Conservation (phyloP, 1,140 invertebrate genomes). For the Helicoverpa zea region DNA sequence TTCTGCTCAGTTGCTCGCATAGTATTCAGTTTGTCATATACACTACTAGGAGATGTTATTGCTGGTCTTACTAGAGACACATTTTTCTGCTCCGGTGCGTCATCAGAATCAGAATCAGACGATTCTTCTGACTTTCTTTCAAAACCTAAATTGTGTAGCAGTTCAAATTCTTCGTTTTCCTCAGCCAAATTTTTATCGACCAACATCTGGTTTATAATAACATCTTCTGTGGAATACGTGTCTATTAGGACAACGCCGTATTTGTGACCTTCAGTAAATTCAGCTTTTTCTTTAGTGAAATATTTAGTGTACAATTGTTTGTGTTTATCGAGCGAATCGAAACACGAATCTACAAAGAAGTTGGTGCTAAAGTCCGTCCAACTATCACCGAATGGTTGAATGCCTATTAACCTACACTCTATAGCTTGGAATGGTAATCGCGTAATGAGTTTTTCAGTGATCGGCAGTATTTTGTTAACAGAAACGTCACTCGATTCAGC, state of each 20-base stretch:
- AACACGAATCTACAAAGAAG: constrained; percentile 75
- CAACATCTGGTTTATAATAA: constrained; percentile 75
- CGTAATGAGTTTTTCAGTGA: constrained; percentile 72
- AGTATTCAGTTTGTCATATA: too few relatives aligned
- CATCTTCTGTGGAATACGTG: constrained; percentile 67
- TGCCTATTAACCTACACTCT: constrained; percentile 80
- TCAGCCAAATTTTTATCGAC: constrained; percentile 73
- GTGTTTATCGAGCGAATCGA: constrained; percentile 58
- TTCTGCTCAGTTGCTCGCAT: too few relatives aligned
- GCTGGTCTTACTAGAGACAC: too few relatives aligned
- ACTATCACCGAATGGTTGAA: constrained; percentile 66
- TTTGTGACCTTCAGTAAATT: constrained; percentile 76
- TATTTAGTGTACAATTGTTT: constrained; percentile 77
- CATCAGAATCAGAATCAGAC: constrained; percentile 38
- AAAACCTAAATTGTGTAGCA: constrained; percentile 59
- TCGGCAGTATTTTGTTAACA: constrained; percentile 65
- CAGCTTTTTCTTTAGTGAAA: constrained; percentile 73
- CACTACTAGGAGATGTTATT: too few relatives aligned
- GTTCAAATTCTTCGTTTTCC: constrained; percentile 66
- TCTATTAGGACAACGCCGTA: constrained; percentile 78
- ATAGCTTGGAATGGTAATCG: constrained; percentile 83
- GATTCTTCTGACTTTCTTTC: constrained; percentile 27
- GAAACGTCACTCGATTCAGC: constrained; percentile 73
- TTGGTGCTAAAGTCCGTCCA: constrained; percentile 78
- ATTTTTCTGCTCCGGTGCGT: too few relatives aligned